Percentiles rank a stretch among this genome's conserved stretches.
These are phyloP conservation scores for Lonchura striata DNA, from an alignment of 2,113 vertebrate genomes.

Conservation along the genomic window DNA sequence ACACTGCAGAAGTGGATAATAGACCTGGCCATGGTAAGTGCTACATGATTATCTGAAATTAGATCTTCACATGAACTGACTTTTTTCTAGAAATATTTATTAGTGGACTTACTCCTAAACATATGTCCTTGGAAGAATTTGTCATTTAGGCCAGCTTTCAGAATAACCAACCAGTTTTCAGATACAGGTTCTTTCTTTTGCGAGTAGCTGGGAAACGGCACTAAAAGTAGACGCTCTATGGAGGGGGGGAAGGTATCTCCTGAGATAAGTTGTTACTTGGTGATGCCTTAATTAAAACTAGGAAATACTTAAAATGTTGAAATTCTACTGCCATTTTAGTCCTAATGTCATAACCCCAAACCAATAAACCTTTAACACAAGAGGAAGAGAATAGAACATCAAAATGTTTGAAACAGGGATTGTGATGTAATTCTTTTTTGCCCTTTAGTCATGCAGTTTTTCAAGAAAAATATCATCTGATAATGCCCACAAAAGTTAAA, in stretches of 20 bases:
- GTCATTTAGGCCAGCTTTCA: neutral
- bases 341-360: neutral
- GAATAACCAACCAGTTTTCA: neutral
- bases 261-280: neutral
- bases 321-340: neutral
- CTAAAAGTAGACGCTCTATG: neutral
- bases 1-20: constrained; percentile 86
- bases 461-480: neutral
- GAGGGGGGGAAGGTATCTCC: neutral
- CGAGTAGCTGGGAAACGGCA: neutral
- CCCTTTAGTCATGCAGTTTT: neutral
- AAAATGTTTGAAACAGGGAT: neutral
- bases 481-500: neutral
- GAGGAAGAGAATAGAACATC: neutral
- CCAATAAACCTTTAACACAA: neutral
- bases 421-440: neutral
- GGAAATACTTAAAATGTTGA: neutral
- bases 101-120: neutral
- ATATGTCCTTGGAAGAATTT: neutral
- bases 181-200: neutral
- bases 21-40: constrained; percentile 88
- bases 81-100: neutral
- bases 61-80: neutral
- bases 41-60: neutral
- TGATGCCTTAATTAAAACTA: neutral